These are phyloP conservation scores for Hoplostethus atlanticus DNA, from an alignment of 2,797 vertebrate species.

Conservation along the genomic window DNA sequence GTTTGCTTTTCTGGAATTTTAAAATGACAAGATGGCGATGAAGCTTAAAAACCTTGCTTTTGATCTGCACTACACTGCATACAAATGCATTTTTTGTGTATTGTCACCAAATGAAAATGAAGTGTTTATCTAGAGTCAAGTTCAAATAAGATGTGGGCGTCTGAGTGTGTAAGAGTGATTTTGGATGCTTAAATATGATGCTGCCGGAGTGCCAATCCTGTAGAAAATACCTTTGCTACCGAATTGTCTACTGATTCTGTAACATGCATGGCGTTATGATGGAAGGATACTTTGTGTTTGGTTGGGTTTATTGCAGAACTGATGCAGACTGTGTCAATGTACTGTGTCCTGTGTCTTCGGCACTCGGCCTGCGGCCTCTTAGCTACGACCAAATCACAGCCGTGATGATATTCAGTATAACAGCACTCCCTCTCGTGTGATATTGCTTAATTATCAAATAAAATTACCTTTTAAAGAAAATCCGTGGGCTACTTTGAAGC, in stretches of 20 bases:
- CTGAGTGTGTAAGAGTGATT: conserved; percentile 30
- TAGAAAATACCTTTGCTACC: conserved; percentile 42
- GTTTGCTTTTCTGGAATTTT: conserved; percentile 32
- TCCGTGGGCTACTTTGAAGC: neutral
- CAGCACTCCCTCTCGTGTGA: too few species aligned
- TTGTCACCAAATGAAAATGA: conserved; percentile 30
- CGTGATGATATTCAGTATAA: too few species aligned
- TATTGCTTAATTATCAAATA: conserved; percentile 62
- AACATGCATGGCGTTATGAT: conserved; percentile 41
- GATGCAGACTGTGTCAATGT: neutral
- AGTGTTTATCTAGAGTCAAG: conserved; percentile 20
- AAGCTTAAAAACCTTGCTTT: conserved; percentile 47
- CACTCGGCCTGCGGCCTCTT: too few species aligned
- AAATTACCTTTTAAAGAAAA: conserved; percentile 31
- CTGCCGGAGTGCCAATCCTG: conserved; percentile 64
- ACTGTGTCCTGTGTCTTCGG: too few species aligned
- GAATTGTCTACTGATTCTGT: conserved; percentile 44
- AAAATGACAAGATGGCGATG: conserved; percentile 20
- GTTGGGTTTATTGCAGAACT: conserved; percentile 11
- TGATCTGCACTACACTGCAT: conserved; percentile 44
- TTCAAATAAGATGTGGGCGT: conserved; percentile 22
- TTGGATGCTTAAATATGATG: conserved; percentile 46
- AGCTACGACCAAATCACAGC: too few species aligned
- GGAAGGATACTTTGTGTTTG: conserved; percentile 11
- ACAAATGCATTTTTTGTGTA: conserved; percentile 42